Conservation (phyloP, 2,797 vertebrate genomes). For the Podarcis lilfordi region DNA sequence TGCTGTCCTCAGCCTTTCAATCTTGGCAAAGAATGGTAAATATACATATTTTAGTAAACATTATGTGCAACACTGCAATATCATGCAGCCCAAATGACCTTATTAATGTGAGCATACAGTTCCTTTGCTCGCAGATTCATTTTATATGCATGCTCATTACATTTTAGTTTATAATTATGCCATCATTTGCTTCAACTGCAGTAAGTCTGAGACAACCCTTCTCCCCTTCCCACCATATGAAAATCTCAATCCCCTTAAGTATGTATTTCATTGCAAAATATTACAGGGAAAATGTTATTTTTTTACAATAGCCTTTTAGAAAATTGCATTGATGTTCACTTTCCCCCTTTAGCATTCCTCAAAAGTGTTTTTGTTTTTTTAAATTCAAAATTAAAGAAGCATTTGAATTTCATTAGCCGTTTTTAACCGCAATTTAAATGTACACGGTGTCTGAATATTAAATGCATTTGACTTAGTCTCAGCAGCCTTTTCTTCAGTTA, state of each 20-base stretch:
- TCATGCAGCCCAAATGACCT: background rate
- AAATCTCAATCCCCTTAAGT: constrained; percentile 33
- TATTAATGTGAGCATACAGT: background rate
- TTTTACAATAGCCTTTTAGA: constrained; percentile 25
- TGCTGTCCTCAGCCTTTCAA: background rate
- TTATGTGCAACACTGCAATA: background rate
- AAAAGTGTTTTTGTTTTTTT: background rate
- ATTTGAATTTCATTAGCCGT: constrained; percentile 34
- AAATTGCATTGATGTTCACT: constrained; percentile 24
- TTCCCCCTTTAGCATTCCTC: constrained; percentile 28
- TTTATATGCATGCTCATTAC: constrained; percentile 20
- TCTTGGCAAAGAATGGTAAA: background rate
- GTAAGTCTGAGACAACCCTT: background rate
- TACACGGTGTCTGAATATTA: background rate
- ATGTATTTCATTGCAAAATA: constrained; percentile 55
- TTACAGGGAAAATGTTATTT: constrained; percentile 19
- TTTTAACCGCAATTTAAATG: constrained; percentile 39
- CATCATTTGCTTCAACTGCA: background rate
- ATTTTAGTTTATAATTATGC: constrained; percentile 33
- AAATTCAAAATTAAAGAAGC: constrained; percentile 5
- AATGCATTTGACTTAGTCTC: background rate
- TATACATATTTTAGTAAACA: background rate
- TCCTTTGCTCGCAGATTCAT: background rate
- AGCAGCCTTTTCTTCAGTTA: background rate
- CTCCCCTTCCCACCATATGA: constrained; percentile 21